Evolutionary conservation across 2,797 vertebrate genomes (phyloP), one percentile per base, ranked within the genome.

Genomic region (Acanthornis magna): DNA sequence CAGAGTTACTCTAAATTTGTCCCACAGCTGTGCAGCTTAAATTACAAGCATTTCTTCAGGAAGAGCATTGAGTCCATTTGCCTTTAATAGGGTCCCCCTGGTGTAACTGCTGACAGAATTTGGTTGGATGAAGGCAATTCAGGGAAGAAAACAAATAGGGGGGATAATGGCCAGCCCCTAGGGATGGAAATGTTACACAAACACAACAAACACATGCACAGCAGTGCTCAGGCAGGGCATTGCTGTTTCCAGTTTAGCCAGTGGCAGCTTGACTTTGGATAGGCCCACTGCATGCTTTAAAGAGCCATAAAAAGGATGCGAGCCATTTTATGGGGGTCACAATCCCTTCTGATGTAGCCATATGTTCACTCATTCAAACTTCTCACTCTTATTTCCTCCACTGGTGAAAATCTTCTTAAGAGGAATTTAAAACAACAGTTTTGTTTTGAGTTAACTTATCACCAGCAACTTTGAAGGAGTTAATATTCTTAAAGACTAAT

Each of bases 171-270:
- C 27, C 57, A 79, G 70, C 32, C 89, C 62, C 79, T 87, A 66
- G 89, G 85, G 95, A 91, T 63, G 32, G 67, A 70, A 82, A 84
- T 8, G 19, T 96, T 91, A 92, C 88, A 90, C 48, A 86, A 91
- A 94, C 82, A 90, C 53, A 81, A 61, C 82, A 86, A 91, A 89
- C 72, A 82, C 76, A 81, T 32, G 53, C 76, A 62, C 42, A 81
- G 14, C 85, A 85, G 63, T 34, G 88, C 60, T 84, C 50, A 80
- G 58, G 54, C 57, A 78, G 51, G 47, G 62, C 38, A 32, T 25
- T 92, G 68, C 25, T 93, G 34, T 81, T 94, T 91, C 89, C 88
- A 93, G 89, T 93, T 94, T 88, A 93, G 67, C 60, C 74, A 82
- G 68, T 92, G 90, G 79, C 58, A 81, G 82, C 71, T 60, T 88